phyloP scores from a whole-genome alignment of 2,888 invertebrate genomes.

The Apotomis betuletana region DNA sequence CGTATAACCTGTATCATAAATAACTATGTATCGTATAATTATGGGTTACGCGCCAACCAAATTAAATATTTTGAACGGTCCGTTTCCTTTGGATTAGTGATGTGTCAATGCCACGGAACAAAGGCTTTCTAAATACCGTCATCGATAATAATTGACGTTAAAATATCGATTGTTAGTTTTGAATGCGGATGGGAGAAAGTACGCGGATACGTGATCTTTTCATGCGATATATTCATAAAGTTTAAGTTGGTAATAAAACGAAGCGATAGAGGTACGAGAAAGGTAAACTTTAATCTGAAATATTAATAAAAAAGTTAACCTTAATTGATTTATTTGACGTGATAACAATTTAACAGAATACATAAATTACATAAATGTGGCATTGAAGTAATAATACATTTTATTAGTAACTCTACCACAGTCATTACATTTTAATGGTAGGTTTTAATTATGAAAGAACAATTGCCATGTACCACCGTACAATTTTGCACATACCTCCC shows the following conservation, averaged over 20 bases:
- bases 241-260: background rate
- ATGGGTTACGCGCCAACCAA: constrained; percentile 69
- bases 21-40: constrained; percentile 70
- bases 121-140: constrained; percentile 27
- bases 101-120: constrained; percentile 52
- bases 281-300: background rate
- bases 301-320: background rate
- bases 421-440: no score
- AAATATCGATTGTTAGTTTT: constrained; percentile 28
- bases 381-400: no score
- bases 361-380: no score
- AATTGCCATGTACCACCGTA: no score
- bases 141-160: constrained; percentile 38
- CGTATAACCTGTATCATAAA: constrained; percentile 61
- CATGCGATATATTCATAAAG: background rate
- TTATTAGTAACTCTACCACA: no score
- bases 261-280: background rate
- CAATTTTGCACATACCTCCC: no score
- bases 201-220: constrained; percentile 1
- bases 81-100: constrained; percentile 65
- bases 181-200: constrained; percentile 22
- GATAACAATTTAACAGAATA: no score
- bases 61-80: constrained; percentile 75
- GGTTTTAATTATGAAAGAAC: no score
- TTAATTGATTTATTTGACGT: no score